Evolutionary conservation across 2,888 invertebrate species (phyloP), one percentile per base, ranked within the genome.

Genomic region (Agriopis aurantiaria): DNA sequence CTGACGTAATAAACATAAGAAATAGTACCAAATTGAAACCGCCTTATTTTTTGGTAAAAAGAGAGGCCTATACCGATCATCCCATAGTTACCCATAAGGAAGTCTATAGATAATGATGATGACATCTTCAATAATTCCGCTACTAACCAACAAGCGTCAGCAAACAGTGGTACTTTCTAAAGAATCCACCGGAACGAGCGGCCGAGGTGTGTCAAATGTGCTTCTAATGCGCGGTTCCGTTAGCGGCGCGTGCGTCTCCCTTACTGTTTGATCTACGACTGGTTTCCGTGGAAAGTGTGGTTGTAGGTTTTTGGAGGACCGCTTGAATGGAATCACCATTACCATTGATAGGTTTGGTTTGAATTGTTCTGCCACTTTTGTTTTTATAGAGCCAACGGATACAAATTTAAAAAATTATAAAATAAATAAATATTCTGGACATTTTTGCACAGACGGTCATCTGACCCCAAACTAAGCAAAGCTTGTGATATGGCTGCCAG

Each of bases 181-280:
- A 88, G 89, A 90, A 91, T 87, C 85, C 85, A 82, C 81, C 85
- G 89, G 87, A 89, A 89, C 89, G 77, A 43, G 62, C 59, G 55
- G 41, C 60, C 69, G 82, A 80, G 79, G 82, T 82, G 87, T 77
- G 78, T 82, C 82, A 76, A 75, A 82, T 85, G 87, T 87, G 85
- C 86, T 83, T 78, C 73, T 86, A 86, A 91, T 89, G 85, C 76
- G 75, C 66, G 81, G 78, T 87, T 83, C 91, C 91, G 91, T 90
- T 91, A 87, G 75, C 66, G 85, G 88, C 88, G 88, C 85, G 79
- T 75, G 74, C 69, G 60, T 67, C 45, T 63, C 70, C 75, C 74
- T 71, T 62, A 66, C 72, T 71, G 57, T 75, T 74, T 75, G 69
- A 71, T 73, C 72, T 72, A 33, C 68, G 75, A 81, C 81, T 79